These are phyloP conservation scores for Molothrus ater DNA, from an alignment of 2,797 vertebrate genomes.

Conservation along the genomic window DNA sequence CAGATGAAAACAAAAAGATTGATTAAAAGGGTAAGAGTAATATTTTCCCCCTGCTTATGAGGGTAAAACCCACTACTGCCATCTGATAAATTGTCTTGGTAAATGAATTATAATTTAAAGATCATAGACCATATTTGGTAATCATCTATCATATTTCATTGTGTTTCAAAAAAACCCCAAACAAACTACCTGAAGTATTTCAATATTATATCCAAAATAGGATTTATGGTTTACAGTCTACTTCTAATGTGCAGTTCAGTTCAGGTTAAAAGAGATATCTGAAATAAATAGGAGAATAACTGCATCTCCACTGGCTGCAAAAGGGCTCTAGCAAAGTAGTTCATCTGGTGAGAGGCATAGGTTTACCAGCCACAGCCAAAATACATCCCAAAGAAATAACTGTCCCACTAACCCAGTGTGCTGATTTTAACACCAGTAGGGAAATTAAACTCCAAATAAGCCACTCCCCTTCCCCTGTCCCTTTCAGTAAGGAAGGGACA, in stretches of 20 bases:
- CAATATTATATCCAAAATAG: background rate
- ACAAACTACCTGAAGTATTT: background rate
- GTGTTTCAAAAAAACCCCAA: background rate
- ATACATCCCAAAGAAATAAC: background rate
- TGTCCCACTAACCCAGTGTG: background rate
- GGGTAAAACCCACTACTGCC: background rate
- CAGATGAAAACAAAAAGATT: background rate
- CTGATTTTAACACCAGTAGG: background rate
- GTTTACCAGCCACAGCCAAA: background rate
- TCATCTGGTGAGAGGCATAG: background rate
- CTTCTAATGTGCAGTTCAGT: background rate
- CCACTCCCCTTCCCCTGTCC: background rate
- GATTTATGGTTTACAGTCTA: background rate
- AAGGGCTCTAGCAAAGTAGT: background rate
- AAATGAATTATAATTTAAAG: background rate
- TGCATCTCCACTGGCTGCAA: background rate
- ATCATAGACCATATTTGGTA: background rate
- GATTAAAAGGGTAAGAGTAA: background rate
- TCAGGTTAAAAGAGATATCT: background rate
- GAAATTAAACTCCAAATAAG: background rate
- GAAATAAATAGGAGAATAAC: background rate
- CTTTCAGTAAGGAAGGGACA: background rate
- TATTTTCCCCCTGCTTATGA: background rate
- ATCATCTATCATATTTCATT: background rate
- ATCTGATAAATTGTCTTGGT: background rate